phyloP scores from a whole-genome alignment of 2,113 vertebrate genomes.

The Lates calcarifer region DNA sequence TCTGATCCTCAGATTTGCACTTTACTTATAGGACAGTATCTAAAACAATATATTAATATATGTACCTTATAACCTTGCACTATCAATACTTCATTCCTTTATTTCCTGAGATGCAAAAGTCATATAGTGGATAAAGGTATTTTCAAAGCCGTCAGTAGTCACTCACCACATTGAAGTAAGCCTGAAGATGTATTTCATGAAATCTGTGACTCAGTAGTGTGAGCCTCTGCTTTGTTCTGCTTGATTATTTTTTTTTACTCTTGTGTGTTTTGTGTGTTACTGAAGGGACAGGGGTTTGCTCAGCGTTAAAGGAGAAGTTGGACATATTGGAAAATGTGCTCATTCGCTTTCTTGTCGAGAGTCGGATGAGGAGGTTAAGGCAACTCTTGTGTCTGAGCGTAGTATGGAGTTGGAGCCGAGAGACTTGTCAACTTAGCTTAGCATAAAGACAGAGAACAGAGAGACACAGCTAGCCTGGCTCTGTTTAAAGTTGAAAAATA shows the following conservation, averaged over 20 bases:
- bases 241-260: slow-evolving; percentile 30
- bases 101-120: slow-evolving; percentile 70
- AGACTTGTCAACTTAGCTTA: background rate
- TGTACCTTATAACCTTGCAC: slow-evolving; percentile 83
- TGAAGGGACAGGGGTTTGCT: slow-evolving; percentile 70
- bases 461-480: background rate
- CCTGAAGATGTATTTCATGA: slow-evolving; percentile 67
- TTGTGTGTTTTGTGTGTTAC: slow-evolving; percentile 36
- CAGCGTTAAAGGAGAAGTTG: slow-evolving; percentile 13
- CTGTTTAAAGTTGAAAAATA: background rate
- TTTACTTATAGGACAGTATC: slow-evolving; percentile 82
- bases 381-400: background rate
- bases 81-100: slow-evolving; percentile 76
- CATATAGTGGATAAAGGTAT: slow-evolving; percentile 52
- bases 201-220: slow-evolving; percentile 62
- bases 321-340: slow-evolving; percentile 2
- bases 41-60: slow-evolving; percentile 84
- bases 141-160: slow-evolving; percentile 61
- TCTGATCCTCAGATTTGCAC: slow-evolving; percentile 84
- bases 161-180: slow-evolving; percentile 63
- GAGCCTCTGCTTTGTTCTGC: slow-evolving; percentile 47
- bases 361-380: background rate
- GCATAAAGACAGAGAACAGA: background rate
- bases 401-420: background rate
- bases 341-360: background rate